Evolutionary conservation across 2,888 invertebrate species (phyloP).

Genomic region (Yponomeuta sedellus): DNA sequence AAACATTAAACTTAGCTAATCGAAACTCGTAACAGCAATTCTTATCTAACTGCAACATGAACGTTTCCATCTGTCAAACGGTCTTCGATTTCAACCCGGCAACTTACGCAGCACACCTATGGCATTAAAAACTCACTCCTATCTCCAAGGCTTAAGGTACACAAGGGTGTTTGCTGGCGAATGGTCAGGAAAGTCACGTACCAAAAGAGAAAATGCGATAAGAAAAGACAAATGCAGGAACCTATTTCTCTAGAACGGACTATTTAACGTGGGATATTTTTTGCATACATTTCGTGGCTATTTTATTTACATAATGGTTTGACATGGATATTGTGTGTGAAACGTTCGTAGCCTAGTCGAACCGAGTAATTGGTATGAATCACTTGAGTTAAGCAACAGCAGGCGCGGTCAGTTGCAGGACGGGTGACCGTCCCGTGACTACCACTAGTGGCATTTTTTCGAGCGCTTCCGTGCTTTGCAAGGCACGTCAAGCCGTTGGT

Average conservation of each 20-base stretch:
- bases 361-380: too few relatives aligned
- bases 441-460: too few relatives aligned
- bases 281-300: not conserved
- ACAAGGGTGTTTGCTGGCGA: not conserved
- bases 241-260: constrained; percentile 13
- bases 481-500: too few relatives aligned
- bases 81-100: constrained; percentile 36
- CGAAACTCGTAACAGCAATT: too few relatives aligned
- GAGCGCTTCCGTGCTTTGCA: too few relatives aligned
- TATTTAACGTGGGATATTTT: constrained; percentile 1
- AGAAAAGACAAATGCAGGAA: constrained; percentile 12
- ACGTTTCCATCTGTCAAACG: constrained; percentile 57
- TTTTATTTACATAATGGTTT: not conserved
- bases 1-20: too few relatives aligned
- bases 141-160: not conserved
- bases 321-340: too few relatives aligned
- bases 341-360: too few relatives aligned
- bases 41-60: not conserved
- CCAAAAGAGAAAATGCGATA: constrained; percentile 13
- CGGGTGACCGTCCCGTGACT: too few relatives aligned
- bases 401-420: too few relatives aligned
- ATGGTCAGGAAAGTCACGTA: constrained; percentile 13
- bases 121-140: not conserved
- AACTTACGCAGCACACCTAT: not conserved
- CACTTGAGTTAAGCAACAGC: too few relatives aligned